Evolutionary conservation across 2,113 vertebrate genomes (phyloP), one percentile per base, ranked within the genome.

Genomic region (Scytalopus superciliaris): DNA sequence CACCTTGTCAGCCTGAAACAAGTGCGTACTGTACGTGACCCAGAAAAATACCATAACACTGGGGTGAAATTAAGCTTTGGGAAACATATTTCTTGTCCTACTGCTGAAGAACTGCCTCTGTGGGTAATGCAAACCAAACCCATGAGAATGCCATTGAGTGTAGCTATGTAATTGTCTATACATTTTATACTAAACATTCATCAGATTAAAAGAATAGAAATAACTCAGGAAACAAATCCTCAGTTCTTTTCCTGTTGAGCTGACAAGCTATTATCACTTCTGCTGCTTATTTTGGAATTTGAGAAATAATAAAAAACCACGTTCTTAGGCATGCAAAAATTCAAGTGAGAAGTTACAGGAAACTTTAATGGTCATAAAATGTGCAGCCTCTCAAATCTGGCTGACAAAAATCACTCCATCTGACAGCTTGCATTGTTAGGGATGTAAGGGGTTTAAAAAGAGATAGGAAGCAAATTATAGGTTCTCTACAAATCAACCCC

Each of bases 321-420:
- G 13, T 86, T 86, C 72, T 94, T 81, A 77, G 67, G 62, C 24
- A 28, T 49, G 64, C 64, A 90, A 95, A 82, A 84, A 86, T 67
- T 78, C 56, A 86, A 90, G 75, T 87, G 49, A 92, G 87, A 84
- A 86, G 49, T 90, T 90, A 78, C 22, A 78, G 64, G 72, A 94
- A 96, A 90, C 52, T 90, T 90, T 84, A 93, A 90, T 81, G 75
- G 91, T 88, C 92, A 94, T 78, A 93, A 93, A 93, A 93, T 80
- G 78, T 72, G 47, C 64, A 84, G 68, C 12, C 78, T 94, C 72
- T 94, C 68, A 75, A 70, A 94, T 95, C 33, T 90, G 85, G 63
- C 92, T 92, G 87, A 94, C 68, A 84, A 86, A 52, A 96, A 92
- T 94, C 86, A 80, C 76, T 90, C 92, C 68, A 88, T 31, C 68